Evolutionary conservation across 2,888 invertebrate genomes (phyloP), one percentile per base, ranked within the genome.

Genomic region (Ophion slaviceki): DNA sequence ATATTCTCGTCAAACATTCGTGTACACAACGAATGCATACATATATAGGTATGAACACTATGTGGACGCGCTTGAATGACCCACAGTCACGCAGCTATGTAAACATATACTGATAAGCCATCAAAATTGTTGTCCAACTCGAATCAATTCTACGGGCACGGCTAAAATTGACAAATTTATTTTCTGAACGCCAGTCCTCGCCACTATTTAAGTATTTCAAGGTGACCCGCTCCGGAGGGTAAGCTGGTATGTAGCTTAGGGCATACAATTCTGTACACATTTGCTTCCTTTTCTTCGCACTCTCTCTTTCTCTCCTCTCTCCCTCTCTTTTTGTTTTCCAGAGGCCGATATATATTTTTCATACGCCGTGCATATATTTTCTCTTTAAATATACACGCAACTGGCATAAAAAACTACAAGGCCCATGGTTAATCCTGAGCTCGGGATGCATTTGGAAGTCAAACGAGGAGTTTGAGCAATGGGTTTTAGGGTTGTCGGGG

Each of bases 401-500:
- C 75, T 64, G 75, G 59, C 45, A 6, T 32, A 53, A 77, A 64
- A 72, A 32, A 80, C 6, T 66, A 64, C 78, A 70, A 76, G 64
- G 71, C 64, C 61, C 61, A 45, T 11, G 61, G 74, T 40, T 40
- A 40, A 40, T 61, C 61, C 57, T 40, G 79, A 79, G 79, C 79
- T 76, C 57, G 32, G 32, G 32, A 32, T 32, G 32, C 7, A 40
- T 79, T 82, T 85, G 79, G 85, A 85, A 76, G 85, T 82, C 82
- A 80, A 85, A 85, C 82, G 85, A 85, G 82, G 76, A 82, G 75
- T 76, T 82, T 82, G 85, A 85, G 85, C 82, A 82, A 82, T 82
- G 80, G 80, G 80, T 76, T 79, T 85, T 82, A 82, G 85, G 82
- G 80, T 47, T 47, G n/a, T 6, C 17, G 11, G 47, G 53, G n/a